Evolutionary conservation across 1,140 invertebrate species (phyloP).

Genomic region (Caenorhabditis brenneri): DNA sequence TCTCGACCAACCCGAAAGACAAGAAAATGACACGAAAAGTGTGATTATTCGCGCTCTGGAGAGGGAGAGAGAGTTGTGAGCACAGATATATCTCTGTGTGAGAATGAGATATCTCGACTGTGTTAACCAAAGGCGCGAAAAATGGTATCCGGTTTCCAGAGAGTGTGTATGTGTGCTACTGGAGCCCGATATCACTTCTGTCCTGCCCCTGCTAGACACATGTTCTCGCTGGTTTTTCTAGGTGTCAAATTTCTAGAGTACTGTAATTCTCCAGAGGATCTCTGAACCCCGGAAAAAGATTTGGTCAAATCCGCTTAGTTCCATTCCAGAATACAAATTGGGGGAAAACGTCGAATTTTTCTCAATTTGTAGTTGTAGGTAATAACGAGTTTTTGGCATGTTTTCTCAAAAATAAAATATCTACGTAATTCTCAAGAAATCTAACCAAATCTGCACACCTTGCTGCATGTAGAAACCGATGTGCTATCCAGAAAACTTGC

Average conservation of each 20-base stretch:
- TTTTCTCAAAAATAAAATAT: too few relatives aligned
- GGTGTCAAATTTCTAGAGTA: constrained; percentile 15
- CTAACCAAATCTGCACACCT: background rate
- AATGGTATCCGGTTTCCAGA: background rate
- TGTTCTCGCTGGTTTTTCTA: constrained; percentile 29
- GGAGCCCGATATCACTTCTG: background rate
- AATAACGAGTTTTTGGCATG: too few relatives aligned
- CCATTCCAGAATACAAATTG: too few relatives aligned
- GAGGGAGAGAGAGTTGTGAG: background rate
- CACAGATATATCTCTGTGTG: background rate
- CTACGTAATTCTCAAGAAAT: too few relatives aligned
- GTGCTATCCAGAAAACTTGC: background rate
- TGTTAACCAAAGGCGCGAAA: constrained; percentile 3
- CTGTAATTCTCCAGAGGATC: background rate
- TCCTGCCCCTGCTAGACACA: background rate
- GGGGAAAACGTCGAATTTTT: too few relatives aligned
- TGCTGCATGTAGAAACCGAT: constrained; percentile 1
- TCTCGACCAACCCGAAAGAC: background rate
- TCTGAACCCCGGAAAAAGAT: too few relatives aligned
- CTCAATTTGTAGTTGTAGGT: too few relatives aligned
- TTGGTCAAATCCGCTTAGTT: too few relatives aligned
- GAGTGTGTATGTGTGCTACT: too few relatives aligned
- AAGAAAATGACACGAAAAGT: constrained; percentile 29
- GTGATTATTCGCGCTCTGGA: constrained; percentile 26
- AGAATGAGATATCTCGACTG: background rate